Percentiles rank a stretch among this genome's conserved stretches.
These are phyloP conservation scores for Drosophila nikananu DNA, from an alignment of 1,140 invertebrate genomes.

Conservation along the genomic window DNA sequence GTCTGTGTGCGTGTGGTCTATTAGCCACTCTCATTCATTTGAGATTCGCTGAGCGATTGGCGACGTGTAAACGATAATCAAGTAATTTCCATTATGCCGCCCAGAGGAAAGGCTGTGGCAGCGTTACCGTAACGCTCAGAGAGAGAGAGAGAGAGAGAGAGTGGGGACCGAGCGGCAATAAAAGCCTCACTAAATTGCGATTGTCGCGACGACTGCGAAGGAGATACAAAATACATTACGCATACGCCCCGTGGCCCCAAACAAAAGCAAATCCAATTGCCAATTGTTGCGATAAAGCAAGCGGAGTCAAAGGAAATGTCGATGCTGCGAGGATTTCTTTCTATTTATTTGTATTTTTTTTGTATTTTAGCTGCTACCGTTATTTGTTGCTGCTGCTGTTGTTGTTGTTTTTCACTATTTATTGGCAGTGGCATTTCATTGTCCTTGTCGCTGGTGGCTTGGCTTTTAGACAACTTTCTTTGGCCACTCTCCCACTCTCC, in stretches of 20 bases:
- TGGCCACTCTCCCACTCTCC: slow-evolving; percentile 17
- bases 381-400: slow-evolving; percentile 12
- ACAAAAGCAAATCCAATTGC: slow-evolving; percentile 65
- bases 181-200: slow-evolving; percentile 78
- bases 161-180: slow-evolving; percentile 42
- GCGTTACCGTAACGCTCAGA: slow-evolving; percentile 16
- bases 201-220: slow-evolving; percentile 66
- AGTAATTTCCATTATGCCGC: slow-evolving; percentile 79
- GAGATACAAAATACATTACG: slow-evolving; percentile 64
- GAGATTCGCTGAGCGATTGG: slow-evolving; percentile 71
- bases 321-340: slow-evolving; percentile 30
- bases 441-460: slow-evolving; percentile 70
- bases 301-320: slow-evolving; percentile 50
- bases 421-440: slow-evolving; percentile 73
- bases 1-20: slow-evolving; percentile 26
- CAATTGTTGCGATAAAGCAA: slow-evolving; percentile 61
- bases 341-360: slow-evolving; percentile 14
- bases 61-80: slow-evolving; percentile 83
- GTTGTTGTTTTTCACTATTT: slow-evolving; percentile 61
- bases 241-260: slow-evolving; percentile 55
- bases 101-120: slow-evolving; percentile 20
- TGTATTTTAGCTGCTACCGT: slow-evolving; percentile 18
- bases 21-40: slow-evolving; percentile 51
- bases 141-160: slow-evolving; percentile 2
- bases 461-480: slow-evolving; percentile 81